phyloP scores from a whole-genome alignment of 2,888 invertebrate species.

The Prostheceraeus crozeri region DNA sequence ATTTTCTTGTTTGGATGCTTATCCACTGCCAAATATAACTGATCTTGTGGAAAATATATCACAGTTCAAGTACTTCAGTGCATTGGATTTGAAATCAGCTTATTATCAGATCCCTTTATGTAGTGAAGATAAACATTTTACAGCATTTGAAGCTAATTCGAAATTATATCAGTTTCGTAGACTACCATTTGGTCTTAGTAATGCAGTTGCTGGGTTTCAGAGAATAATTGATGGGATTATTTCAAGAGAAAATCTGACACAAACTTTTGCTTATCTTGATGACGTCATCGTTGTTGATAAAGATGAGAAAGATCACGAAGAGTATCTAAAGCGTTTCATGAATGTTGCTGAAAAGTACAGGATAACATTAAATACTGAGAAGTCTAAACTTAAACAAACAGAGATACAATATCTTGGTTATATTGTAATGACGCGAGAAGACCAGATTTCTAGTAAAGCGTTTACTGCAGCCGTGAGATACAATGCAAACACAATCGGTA shows the following conservation, averaged over 20 bases:
- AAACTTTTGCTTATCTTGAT: slow-evolving; percentile 28
- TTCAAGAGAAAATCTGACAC: background rate
- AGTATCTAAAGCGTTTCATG: too few relatives aligned
- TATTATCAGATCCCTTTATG: slow-evolving; percentile 23
- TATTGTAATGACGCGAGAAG: too few relatives aligned
- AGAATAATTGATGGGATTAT: too few relatives aligned
- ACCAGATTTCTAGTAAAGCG: too few relatives aligned
- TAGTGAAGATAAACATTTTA: slow-evolving; percentile 10
- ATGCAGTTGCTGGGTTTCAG: slow-evolving; percentile 21
- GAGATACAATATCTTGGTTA: too few relatives aligned
- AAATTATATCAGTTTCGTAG: slow-evolving; percentile 23
- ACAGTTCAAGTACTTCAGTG: background rate
- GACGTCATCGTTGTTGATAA: slow-evolving; percentile 25
- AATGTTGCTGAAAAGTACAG: too few relatives aligned
- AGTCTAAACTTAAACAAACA: too few relatives aligned
- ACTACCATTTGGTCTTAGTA: slow-evolving; percentile 14
- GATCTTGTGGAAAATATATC: background rate
- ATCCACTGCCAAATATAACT: background rate
- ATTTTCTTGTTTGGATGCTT: background rate
- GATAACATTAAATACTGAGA: too few relatives aligned
- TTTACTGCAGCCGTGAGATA: too few relatives aligned
- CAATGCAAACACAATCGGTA: too few relatives aligned
- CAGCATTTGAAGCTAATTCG: slow-evolving; percentile 23
- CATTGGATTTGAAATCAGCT: background rate
- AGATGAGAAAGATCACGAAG: too few relatives aligned